Conservation (phyloP, 2,113 vertebrate species). For the Scomber japonicus region DNA sequence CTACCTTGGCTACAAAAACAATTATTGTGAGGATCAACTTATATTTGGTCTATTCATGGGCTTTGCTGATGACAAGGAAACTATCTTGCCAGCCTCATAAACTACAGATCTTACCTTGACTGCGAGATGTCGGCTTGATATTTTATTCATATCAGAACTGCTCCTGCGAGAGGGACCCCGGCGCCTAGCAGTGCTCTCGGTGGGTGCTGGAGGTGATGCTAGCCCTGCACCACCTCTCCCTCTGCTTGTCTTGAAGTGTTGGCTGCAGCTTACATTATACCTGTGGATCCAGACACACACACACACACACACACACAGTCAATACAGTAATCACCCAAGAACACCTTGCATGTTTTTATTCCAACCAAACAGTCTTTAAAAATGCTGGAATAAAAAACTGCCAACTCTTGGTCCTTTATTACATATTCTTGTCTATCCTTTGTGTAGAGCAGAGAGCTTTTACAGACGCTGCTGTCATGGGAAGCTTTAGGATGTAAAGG, state of each 20-base stretch:
- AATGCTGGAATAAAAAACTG: neutral
- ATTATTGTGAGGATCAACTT: no score
- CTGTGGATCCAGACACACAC: slow-evolving; percentile 71
- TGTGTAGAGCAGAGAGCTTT: no score
- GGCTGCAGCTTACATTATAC: slow-evolving; percentile 98
- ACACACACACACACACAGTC: neutral
- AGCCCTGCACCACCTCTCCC: slow-evolving; percentile 87
- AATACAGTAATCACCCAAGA: neutral
- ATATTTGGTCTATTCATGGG: neutral
- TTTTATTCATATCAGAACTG: slow-evolving; percentile 90
- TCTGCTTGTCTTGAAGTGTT: slow-evolving; percentile 92
- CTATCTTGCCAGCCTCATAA: neutral
- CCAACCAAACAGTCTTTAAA: neutral
- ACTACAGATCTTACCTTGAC: slow-evolving; percentile 85
- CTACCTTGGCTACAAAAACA: no score
- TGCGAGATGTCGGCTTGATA: slow-evolving; percentile 89
- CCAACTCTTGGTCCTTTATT: neutral
- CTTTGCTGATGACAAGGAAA: neutral
- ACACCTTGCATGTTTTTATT: neutral
- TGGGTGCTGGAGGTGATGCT: slow-evolving; percentile 83
- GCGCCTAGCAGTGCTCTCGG: slow-evolving; percentile 78
- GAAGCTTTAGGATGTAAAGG: neutral
- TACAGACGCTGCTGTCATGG: no score
- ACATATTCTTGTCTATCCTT: no score
- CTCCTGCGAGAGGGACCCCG: slow-evolving; percentile 91